These are phyloP conservation scores for Leptatherina wallacei DNA, from an alignment of 2,797 vertebrate species.

Conservation along the genomic window DNA sequence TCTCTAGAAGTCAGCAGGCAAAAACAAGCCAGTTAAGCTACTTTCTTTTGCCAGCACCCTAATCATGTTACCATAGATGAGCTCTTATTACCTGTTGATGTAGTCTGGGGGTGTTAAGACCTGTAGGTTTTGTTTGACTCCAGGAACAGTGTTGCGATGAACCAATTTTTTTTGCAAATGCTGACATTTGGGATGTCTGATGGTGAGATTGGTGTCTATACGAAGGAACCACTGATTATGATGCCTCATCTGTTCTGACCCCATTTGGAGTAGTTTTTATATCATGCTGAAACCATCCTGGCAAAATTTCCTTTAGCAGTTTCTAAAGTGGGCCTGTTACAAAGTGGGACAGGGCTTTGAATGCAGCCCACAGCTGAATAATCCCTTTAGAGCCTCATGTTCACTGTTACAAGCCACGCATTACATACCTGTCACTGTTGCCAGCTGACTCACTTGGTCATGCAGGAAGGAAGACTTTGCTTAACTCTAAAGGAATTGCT, in stretches of 20 bases:
- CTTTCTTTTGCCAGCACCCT: slow-evolving; percentile 10
- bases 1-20: slow-evolving; percentile 42
- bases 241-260: slow-evolving; percentile 41
- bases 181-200: not conserved
- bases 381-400: slow-evolving; percentile 51
- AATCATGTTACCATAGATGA: not conserved
- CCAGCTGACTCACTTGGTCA: slow-evolving; percentile 36
- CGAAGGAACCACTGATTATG: not conserved
- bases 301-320: slow-evolving; percentile 49
- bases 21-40: slow-evolving; percentile 30
- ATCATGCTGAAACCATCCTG: slow-evolving; percentile 33
- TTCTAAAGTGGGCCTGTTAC: slow-evolving; percentile 58
- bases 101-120: not conserved
- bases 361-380: slow-evolving; percentile 48
- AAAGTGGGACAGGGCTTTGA: slow-evolving; percentile 70
- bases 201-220: not conserved
- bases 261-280: slow-evolving; percentile 48
- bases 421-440: slow-evolving; percentile 37
- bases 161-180: not conserved
- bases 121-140: not conserved
- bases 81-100: slow-evolving; percentile 26
- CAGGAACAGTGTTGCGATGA: not conserved
- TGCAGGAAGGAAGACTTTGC: slow-evolving; percentile 16
- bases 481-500: slow-evolving; percentile 13
- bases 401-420: slow-evolving; percentile 32